Conservation (phyloP, 2,797 vertebrate species). For the Macropodus opercularis region DNA sequence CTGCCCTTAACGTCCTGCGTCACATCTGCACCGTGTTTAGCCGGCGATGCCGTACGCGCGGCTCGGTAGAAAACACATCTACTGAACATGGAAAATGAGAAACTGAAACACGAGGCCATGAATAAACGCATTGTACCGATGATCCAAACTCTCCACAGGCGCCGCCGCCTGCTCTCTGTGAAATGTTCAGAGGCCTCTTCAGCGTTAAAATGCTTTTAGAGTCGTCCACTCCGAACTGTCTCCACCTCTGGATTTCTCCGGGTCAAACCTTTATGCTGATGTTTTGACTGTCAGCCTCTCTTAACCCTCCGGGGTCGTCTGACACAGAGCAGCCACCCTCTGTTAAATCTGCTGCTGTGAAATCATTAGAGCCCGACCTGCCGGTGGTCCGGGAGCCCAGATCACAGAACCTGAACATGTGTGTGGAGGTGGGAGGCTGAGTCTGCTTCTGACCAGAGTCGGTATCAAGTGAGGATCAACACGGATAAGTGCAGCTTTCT, state of each 20-base stretch:
- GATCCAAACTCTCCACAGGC: too few species aligned
- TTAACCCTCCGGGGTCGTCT: conserved; percentile 53
- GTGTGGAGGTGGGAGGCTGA: conserved; percentile 6
- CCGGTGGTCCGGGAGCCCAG: conserved; percentile 60
- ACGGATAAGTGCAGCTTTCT: conserved; percentile 3
- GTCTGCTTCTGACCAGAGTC: not conserved
- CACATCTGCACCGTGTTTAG: too few species aligned
- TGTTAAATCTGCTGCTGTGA: conserved; percentile 71
- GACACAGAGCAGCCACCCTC: conserved; percentile 72
- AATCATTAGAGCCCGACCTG: conserved; percentile 67
- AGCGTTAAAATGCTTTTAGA: conserved; percentile 48
- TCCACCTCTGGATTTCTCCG: conserved; percentile 42
- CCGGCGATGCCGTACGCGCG: too few species aligned
- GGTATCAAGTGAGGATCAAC: conserved; percentile 3
- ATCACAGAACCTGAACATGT: conserved; percentile 11
- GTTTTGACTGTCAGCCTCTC: conserved; percentile 68
- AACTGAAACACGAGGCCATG: too few species aligned
- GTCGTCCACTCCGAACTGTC: conserved; percentile 44
- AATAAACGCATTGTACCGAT: too few species aligned
- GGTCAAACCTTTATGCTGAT: conserved; percentile 61
- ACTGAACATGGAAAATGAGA: too few species aligned
- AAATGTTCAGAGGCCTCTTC: not conserved
- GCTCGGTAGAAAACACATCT: too few species aligned
- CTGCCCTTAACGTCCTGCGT: too few species aligned
- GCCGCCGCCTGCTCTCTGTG: too few species aligned